Evolutionary conservation across 2,113 vertebrate species (phyloP).

Genomic region (Megaleporinus macrocephalus): DNA sequence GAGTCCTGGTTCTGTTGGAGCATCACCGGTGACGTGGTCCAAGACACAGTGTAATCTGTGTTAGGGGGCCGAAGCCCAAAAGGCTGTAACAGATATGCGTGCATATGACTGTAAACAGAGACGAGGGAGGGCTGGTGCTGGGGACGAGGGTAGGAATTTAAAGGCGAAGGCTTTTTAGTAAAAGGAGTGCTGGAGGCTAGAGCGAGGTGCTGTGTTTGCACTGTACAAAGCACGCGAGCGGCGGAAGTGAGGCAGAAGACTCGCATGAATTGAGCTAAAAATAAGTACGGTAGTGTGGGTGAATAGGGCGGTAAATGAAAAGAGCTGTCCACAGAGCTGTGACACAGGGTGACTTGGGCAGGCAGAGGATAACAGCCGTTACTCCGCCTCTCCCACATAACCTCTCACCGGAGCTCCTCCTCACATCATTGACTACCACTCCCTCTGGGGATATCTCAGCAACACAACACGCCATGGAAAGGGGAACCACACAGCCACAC

Average conservation of each 20-base stretch:
- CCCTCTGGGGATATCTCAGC: conserved; percentile 29
- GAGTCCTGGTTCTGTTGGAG: not conserved
- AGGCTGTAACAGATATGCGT: conserved; percentile 13
- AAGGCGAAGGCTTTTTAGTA: conserved; percentile 22
- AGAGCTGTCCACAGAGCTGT: conserved; percentile 28
- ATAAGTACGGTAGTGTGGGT: conserved; percentile 46
- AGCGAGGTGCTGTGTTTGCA: conserved; percentile 20
- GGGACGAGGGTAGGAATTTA: not conserved
- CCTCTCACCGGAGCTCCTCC: conserved; percentile 35
- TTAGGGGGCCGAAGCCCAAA: not conserved
- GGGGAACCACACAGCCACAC: conserved; percentile 8
- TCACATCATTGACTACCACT: conserved; percentile 30
- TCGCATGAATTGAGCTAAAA: conserved; percentile 51
- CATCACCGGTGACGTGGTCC: not conserved
- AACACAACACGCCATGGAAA: conserved; percentile 28
- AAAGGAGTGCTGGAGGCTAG: conserved; percentile 14
- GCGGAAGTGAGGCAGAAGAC: conserved; percentile 35
- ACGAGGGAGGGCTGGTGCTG: not conserved
- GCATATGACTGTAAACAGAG: conserved; percentile 21
- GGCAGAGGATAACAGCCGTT: conserved; percentile 29
- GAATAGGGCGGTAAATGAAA: conserved; percentile 39
- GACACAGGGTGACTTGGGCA: not conserved
- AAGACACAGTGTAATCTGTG: not conserved
- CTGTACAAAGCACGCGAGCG: conserved; percentile 31
- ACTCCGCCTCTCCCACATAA: conserved; percentile 14